Percentiles rank a stretch among this genome's conserved stretches.
These are phyloP conservation scores for Haemorhous mexicanus DNA, from an alignment of 2,113 vertebrate species.

Conservation along the genomic window DNA sequence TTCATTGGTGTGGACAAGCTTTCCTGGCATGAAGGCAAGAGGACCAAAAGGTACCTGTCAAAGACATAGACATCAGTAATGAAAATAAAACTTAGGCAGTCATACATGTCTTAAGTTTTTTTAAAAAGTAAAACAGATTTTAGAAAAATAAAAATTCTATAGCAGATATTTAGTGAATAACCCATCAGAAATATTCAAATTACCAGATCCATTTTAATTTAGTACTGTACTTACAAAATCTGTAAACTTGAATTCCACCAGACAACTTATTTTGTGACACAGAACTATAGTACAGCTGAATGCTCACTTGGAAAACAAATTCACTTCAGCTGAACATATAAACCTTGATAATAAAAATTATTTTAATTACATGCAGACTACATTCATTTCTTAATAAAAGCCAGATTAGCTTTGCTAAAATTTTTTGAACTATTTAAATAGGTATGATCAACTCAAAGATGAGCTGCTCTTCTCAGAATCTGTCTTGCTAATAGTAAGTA, in stretches of 20 bases:
- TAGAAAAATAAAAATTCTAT: not conserved
- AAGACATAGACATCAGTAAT: not conserved
- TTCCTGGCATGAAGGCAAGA: conserved; percentile 97
- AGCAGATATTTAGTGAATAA: not conserved
- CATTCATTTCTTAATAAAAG: not conserved
- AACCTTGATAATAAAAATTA: not conserved
- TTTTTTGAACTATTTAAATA: not conserved
- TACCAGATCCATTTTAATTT: not conserved
- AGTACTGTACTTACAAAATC: not conserved
- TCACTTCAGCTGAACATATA: not conserved
- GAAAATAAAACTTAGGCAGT: not conserved
- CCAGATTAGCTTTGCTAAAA: not conserved
- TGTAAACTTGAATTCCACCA: not conserved
- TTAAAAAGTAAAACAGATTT: not conserved
- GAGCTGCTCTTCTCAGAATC: not conserved
- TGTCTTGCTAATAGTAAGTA: not conserved
- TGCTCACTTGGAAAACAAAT: not conserved
- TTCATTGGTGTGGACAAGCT: conserved; percentile 93
- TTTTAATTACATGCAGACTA: not conserved
- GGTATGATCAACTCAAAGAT: not conserved
- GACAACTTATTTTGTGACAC: not conserved
- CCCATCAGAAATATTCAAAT: not conserved
- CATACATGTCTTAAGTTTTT: not conserved
- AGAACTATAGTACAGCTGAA: not conserved
- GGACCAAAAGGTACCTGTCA: conserved; percentile 93